phyloP scores from a whole-genome alignment of 1,140 invertebrate species.

The Helicoverpa zea region DNA sequence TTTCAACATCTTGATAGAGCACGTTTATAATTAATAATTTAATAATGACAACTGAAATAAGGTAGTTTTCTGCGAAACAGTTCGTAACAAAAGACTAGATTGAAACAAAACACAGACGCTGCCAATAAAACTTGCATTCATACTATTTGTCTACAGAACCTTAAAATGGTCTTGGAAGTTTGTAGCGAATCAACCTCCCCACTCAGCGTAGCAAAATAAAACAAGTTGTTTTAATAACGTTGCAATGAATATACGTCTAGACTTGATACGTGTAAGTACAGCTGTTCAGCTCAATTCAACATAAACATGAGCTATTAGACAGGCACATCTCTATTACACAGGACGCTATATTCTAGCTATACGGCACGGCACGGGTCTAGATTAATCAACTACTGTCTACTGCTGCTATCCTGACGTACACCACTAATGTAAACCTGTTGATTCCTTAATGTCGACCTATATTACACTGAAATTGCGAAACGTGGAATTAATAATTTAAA shows the following conservation, averaged over 20 bases:
- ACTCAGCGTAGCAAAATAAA: conserved; percentile 4
- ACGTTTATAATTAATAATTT: conserved; percentile 44
- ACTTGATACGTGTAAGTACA: conserved; percentile 26
- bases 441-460: conserved; percentile 8
- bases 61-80: too few relatives aligned
- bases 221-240: conserved; percentile 33
- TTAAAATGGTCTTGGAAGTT: not conserved
- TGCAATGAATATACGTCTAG: conserved; percentile 30
- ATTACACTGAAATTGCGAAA: conserved; percentile 18
- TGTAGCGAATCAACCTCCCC: not conserved
- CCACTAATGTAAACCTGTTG: conserved; percentile 36
- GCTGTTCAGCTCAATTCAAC: conserved; percentile 29
- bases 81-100: not conserved
- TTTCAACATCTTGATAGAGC: conserved; percentile 41
- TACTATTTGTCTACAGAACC: not conserved
- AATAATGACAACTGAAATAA: not conserved
- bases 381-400: conserved; percentile 31
- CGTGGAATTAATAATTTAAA: conserved; percentile 18
- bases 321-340: conserved; percentile 33
- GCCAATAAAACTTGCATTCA: not conserved
- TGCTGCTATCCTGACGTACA: conserved; percentile 26
- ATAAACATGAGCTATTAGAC: conserved; percentile 33
- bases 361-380: not conserved
- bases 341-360: not conserved
- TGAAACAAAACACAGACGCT: conserved; percentile 6